Evolutionary conservation across 2,113 vertebrate genomes (phyloP), one percentile per base, ranked within the genome.

Genomic region (Procapra przewalskii): DNA sequence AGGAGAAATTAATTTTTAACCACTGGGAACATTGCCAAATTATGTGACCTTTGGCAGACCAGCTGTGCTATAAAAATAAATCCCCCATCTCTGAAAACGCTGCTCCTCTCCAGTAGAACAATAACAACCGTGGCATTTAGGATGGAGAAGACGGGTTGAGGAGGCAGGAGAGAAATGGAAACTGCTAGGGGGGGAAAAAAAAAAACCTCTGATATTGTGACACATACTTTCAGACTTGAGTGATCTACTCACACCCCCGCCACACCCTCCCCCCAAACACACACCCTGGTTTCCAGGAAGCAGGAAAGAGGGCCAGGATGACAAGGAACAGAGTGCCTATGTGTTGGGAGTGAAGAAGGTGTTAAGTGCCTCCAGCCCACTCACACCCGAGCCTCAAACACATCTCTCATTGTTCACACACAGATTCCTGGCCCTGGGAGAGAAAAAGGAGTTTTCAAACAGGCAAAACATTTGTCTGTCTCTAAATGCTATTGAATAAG

Each of bases 1-100:
- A 98, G 99, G 98, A 99, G 99, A 99, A 99, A 99, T 99, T 99
- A 99, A 99, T 99, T 99, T 99, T 99, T 99, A 99, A 99, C 98
- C 98, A 98, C 99, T 99, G 99, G 99, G 99, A 99, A 98, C 84
- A 33, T 98, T 99, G 99, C 99, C 99, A 99, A 99, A 99, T 99
- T 99, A 98, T 99, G 98, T 98, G 98, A 99, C 99, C 99, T 99
- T 99, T 98, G 98, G 98, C 98, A 98, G 98, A 98, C 98, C 99
- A 99, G 99, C 99, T 99, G 99, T 97, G 98, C 97, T 99, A 98
- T 98, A 98, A 98, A 99, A 99, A 99, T 99, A 99, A 98, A 99
- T 98, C 50, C 93, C 98, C 98, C 98, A 1, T 98, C 98, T 99
- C 98, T 98, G 98, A 99, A 98, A 98, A 98, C 64, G 1, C 0